Base-by-base conservation (phyloP, 2,888 invertebrate genomes). In the Orthosia cruda region DNA sequence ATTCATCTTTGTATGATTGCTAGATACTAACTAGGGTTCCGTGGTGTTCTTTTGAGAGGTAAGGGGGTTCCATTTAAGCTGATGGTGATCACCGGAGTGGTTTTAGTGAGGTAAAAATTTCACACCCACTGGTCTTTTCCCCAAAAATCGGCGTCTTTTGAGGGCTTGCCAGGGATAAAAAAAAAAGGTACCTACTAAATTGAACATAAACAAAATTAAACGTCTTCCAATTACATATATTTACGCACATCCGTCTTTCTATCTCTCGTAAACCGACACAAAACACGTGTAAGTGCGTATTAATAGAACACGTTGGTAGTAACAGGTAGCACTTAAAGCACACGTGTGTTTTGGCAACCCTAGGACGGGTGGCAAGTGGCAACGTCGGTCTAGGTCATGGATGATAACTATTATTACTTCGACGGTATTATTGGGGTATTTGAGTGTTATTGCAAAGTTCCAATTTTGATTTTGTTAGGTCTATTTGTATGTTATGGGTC, bases 361-460 rank as follows among this genome's bases (percentile, higher is more conserved):
- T 84, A 65, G 58, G 5, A 58, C 52, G 57, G 49, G 55, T 59
- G 49, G 69, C 52, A 59, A 62, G 69, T 20, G n/a, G 18, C 32
- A 40, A 40, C 40, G 40, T 40, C 70, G 78, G 87, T 70, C 86
- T 87, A 87, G 86, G 87, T 86, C 86, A 86, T 66, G 87, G 87
- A 66, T 72, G 26, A 20, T 12, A 57, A 64, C 68, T 78, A 66
- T 66, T 73, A 75, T 75, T 83, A 86, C 58, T 49, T 54, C 16
- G 52, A 26, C 26, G 15, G 13, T 49, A 65, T 67, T 78, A 65
- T 40, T 23, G 12, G n/a, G 23, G 52, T 63, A 83, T 63, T 59
- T 45, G 65, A 65, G 23, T 69, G 58, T 71, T 62, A 74, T 54
- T 70, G 45, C 23, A 18, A 26, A 54, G 55, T 57, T 32, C 32